Percentiles rank a stretch among this genome's conserved stretches.
phyloP scores from a whole-genome alignment of 2,113 vertebrate species.

The Carassius carassius region DNA sequence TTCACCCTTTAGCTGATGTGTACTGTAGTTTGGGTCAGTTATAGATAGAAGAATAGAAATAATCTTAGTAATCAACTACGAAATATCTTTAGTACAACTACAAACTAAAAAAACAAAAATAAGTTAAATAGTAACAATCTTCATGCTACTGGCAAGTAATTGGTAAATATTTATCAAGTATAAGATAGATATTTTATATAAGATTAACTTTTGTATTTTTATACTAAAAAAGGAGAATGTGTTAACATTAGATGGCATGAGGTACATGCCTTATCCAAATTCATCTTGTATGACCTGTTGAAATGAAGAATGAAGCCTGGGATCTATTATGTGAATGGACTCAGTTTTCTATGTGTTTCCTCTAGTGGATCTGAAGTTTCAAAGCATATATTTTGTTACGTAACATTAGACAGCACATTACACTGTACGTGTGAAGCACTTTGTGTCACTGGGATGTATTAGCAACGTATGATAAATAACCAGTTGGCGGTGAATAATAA shows the following conservation, averaged over 20 bases:
- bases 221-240: constrained; percentile 39
- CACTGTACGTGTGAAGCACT: constrained; percentile 25
- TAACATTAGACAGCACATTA: constrained; percentile 10
- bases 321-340: background rate
- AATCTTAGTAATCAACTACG: background rate
- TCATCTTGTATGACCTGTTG: background rate
- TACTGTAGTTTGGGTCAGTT: background rate
- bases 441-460: constrained; percentile 21
- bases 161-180: constrained; percentile 35
- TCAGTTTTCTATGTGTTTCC: background rate
- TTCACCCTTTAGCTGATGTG: background rate
- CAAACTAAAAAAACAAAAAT: too few relatives aligned
- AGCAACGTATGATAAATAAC: background rate
- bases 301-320: background rate
- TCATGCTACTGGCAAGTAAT: background rate
- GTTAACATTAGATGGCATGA: background rate
- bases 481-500: constrained; percentile 1
- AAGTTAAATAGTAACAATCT: background rate
- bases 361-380: constrained; percentile 1
- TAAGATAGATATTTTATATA: constrained; percentile 47
- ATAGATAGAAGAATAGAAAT: background rate
- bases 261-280: background rate
- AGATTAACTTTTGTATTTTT: constrained; percentile 60
- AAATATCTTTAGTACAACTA: background rate
- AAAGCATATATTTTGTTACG: constrained; percentile 7